Percentiles rank a stretch among this genome's conserved stretches.
These are phyloP conservation scores for Clarias batrachus DNA, from an alignment of 2,113 vertebrate genomes.

Conservation along the genomic window DNA sequence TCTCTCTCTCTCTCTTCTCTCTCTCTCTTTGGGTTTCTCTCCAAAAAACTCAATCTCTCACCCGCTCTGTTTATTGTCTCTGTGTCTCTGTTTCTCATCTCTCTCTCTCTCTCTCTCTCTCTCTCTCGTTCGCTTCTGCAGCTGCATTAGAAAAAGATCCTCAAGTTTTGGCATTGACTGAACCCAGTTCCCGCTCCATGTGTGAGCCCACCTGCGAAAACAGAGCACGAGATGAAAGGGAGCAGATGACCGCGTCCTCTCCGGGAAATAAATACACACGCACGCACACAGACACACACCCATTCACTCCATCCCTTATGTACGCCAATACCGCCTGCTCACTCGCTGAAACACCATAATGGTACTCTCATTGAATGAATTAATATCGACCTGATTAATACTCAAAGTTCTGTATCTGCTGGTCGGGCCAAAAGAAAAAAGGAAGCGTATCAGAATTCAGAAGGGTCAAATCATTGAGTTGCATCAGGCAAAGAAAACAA, in stretches of 20 bases:
- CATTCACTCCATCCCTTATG: neutral
- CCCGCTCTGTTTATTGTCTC: neutral
- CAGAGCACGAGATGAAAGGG: constrained; percentile 51
- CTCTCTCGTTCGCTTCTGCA: constrained; percentile 6
- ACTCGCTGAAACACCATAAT: neutral
- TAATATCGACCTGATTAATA: neutral
- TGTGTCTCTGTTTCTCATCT: neutral
- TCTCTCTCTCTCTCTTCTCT: neutral
- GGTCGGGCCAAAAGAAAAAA: no score
- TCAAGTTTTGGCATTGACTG: constrained; percentile 23
- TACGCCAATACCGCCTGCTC: neutral
- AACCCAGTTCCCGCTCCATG: constrained; percentile 16
- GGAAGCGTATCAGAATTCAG: no score
- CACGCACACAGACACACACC: constrained; percentile 13
- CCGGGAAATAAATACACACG: constrained; percentile 30
- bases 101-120: neutral
- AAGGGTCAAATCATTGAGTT: no score
- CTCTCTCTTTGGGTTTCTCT: neutral
- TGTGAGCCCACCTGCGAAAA: constrained; percentile 52
- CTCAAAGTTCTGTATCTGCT: no score
- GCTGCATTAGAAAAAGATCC: constrained; percentile 36
- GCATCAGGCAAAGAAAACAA: no score
- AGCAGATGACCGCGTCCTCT: constrained; percentile 37
- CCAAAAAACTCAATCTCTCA: neutral
- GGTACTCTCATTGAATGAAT: neutral